A percentile compares a stretch with the other conserved stretches of the same genome.
Evolutionary conservation across 2,113 vertebrate species (phyloP).

Genomic region (Aphelocoma coerulescens): DNA sequence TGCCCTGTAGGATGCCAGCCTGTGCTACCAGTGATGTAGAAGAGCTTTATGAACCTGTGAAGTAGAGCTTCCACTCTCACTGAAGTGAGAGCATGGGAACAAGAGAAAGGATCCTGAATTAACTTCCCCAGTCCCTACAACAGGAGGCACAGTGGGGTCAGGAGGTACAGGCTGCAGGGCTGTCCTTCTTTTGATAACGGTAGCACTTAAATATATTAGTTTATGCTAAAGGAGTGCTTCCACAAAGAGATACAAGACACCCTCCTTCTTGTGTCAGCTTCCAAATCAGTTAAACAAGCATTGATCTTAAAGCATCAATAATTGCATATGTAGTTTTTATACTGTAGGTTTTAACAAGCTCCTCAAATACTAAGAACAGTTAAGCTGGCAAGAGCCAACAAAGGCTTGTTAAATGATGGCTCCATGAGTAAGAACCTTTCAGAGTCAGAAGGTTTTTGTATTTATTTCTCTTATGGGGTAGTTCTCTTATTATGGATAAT

Average conservation of each 20-base stretch:
- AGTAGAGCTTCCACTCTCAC: background rate
- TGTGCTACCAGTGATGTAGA: background rate
- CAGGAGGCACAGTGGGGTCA: fast-evolving
- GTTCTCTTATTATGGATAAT: background rate
- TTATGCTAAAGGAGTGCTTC: background rate
- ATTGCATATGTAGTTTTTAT: background rate
- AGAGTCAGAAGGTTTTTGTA: background rate
- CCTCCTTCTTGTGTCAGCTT: background rate
- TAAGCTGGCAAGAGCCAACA: background rate
- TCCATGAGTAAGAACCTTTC: background rate
- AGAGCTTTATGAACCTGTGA: background rate
- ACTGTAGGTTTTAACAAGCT: background rate
- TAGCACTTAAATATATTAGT: background rate
- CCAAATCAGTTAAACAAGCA: background rate
- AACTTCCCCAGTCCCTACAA: background rate
- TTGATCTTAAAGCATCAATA: background rate
- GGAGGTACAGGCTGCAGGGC: background rate
- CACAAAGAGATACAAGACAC: background rate
- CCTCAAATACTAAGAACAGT: background rate
- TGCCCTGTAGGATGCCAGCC: background rate
- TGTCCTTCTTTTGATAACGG: background rate
- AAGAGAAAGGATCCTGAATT: background rate
- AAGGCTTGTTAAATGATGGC: background rate
- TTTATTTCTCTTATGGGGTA: background rate
- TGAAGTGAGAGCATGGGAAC: background rate